Evolutionary conservation across 2,113 vertebrate genomes (phyloP).

Genomic region (Haplotaxodon microlepis): DNA sequence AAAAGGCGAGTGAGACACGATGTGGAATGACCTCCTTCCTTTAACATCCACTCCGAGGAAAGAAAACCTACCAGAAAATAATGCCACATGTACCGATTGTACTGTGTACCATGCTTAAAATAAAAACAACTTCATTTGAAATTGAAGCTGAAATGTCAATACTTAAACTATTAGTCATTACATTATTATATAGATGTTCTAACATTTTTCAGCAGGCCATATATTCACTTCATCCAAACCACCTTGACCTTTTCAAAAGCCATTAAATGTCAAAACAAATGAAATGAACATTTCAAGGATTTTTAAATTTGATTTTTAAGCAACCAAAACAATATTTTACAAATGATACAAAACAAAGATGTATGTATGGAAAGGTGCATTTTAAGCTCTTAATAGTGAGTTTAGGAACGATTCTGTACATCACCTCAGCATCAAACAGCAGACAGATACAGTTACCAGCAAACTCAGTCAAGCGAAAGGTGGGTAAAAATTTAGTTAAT

Average conservation of each 20-base stretch:
- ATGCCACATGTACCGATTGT: neutral
- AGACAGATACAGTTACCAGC: neutral
- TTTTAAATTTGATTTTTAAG: neutral
- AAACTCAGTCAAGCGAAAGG: neutral
- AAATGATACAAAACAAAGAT: neutral
- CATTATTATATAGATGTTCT: neutral
- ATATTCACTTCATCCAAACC: neutral
- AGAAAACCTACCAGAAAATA: neutral
- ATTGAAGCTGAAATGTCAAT: neutral
- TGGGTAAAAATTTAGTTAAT: neutral
- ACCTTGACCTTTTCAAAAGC: neutral
- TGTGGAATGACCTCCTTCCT: neutral
- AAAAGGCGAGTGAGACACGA: neutral
- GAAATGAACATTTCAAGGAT: neutral
- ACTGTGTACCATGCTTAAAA: neutral
- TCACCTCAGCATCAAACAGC: neutral
- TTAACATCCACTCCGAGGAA: neutral
- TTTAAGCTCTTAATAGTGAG: neutral
- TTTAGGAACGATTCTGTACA: neutral
- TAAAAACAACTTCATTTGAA: neutral
- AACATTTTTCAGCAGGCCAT: neutral
- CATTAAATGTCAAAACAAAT: neutral
- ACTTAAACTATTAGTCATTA: neutral
- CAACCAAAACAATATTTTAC: neutral
- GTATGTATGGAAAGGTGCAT: neutral